Base-by-base conservation (phyloP, 2,888 invertebrate species). In the Caradrina kadenii region DNA sequence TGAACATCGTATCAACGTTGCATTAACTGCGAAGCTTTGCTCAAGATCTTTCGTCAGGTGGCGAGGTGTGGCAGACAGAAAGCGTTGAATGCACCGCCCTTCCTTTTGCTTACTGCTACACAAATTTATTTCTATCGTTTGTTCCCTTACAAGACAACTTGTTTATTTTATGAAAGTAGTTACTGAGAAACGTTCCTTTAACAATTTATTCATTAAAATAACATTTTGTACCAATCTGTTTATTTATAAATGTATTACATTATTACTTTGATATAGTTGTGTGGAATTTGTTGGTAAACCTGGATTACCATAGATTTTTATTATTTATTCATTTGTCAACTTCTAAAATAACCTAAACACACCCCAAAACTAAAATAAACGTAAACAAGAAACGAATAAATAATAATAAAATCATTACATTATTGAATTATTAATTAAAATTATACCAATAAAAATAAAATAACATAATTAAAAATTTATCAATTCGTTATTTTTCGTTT, bases 141-240 rank as follows among this genome's bases (percentile, higher is more conserved):
- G 56, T 59, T 63, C 26, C 69, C 73, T 73, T 70, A 58, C 65
- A 42, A 77, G 75, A 85, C 74, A 80, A 74, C 66, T 81, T 89
- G 87, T 88, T 89, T 88, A 87, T 81, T 64, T 83, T 81, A 65
- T 69, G n/a, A 21, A 76, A n/a, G 53, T 71, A 80, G 76, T 84
- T 87, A 82, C 76, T 82, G 81, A 79, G 79, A 85, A 68, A 68
- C 54, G 26, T 59, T 58, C 5, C 13, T 53, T 63, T 3, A 21
- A 45, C 15, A 58, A 50, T 21, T 52, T 31, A 15, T 31, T 62
- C n/a, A 26, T 17, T 39, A 8, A 22, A 63, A 22, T 71, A 22
- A 35, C 13, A 35, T 52, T 69, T 22, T 31, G 52, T 60, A 49
- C 35, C 35, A 1, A 8, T 11, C 31, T 49, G 21, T 69, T 19